Conservation (phyloP, 2,888 invertebrate genomes). For the Amphipyra tragopoginis region DNA sequence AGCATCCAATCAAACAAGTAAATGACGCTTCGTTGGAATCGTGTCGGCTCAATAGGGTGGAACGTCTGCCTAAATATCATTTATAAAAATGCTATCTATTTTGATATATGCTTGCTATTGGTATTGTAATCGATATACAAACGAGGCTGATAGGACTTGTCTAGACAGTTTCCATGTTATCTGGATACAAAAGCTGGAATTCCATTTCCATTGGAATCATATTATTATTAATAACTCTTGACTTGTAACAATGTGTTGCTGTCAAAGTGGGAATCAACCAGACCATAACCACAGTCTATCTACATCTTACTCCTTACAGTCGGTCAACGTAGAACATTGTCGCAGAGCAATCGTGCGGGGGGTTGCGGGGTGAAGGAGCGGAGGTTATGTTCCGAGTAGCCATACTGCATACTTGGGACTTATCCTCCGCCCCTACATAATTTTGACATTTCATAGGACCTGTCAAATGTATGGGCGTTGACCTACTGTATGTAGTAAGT, state of each 20-base stretch:
- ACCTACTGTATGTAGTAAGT: too few species aligned
- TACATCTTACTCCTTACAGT: too few species aligned
- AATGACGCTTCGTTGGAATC: slow-evolving; percentile 5
- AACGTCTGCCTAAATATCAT: slow-evolving; percentile 3
- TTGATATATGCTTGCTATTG: slow-evolving; percentile 20
- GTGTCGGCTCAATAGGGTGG: background rate
- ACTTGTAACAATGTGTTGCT: slow-evolving; percentile 3
- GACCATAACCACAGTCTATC: too few species aligned
- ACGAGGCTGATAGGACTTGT: slow-evolving; percentile 25
- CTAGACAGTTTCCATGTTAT: slow-evolving; percentile 43
- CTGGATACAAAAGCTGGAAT: slow-evolving; percentile 3
- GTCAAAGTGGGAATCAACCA: slow-evolving; percentile 5
- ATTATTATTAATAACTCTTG: slow-evolving; percentile 18
- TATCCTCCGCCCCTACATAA: too few species aligned
- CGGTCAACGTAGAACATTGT: too few species aligned
- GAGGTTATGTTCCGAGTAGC: too few species aligned
- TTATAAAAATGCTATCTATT: slow-evolving; percentile 4
- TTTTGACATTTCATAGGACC: too few species aligned
- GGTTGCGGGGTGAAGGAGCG: too few species aligned
- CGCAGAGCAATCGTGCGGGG: too few species aligned
- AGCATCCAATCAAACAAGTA: background rate
- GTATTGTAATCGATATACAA: slow-evolving; percentile 20
- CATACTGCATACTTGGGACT: too few species aligned
- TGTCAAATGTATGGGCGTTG: too few species aligned
- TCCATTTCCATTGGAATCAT: slow-evolving; percentile 17